phyloP scores from a whole-genome alignment of 2,888 invertebrate species.

The Scrobipalpa costella region DNA sequence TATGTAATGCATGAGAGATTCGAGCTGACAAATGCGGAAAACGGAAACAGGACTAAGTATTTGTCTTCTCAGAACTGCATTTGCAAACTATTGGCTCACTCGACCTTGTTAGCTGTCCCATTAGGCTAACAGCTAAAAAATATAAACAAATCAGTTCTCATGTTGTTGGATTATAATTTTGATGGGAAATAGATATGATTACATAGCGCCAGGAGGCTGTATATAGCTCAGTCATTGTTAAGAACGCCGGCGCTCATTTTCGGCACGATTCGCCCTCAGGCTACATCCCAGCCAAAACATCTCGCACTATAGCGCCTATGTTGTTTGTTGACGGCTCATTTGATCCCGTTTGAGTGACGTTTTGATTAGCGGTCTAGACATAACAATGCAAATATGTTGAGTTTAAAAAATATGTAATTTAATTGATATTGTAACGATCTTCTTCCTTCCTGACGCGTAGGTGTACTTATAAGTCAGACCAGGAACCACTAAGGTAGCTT shows the following conservation, averaged over 20 bases:
- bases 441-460: too few species aligned
- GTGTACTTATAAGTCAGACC: too few species aligned
- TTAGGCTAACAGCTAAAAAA: constrained; percentile 8
- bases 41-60: background rate
- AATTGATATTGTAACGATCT: background rate
- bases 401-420: background rate
- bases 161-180: constrained; percentile 8
- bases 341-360: constrained; percentile 33
- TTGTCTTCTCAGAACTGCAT: background rate
- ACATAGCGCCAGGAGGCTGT: constrained; percentile 31
- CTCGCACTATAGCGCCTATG: constrained; percentile 29
- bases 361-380: constrained; percentile 6
- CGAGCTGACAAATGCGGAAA: background rate
- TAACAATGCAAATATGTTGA: background rate
- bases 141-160: constrained; percentile 20
- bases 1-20: background rate
- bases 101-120: constrained; percentile 11
- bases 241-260: constrained; percentile 38
- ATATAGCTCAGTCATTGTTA: constrained; percentile 28
- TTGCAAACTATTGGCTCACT: background rate
- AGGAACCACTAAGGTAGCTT: too few species aligned
- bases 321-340: constrained; percentile 33
- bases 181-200: constrained; percentile 35
- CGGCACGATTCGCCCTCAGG: constrained; percentile 43
- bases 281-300: constrained; percentile 33